A percentile compares a stretch with the other conserved stretches of the same genome.
These are phyloP conservation scores for Bolborhynchus lineola DNA, from an alignment of 2,113 vertebrate genomes.

Conservation along the genomic window DNA sequence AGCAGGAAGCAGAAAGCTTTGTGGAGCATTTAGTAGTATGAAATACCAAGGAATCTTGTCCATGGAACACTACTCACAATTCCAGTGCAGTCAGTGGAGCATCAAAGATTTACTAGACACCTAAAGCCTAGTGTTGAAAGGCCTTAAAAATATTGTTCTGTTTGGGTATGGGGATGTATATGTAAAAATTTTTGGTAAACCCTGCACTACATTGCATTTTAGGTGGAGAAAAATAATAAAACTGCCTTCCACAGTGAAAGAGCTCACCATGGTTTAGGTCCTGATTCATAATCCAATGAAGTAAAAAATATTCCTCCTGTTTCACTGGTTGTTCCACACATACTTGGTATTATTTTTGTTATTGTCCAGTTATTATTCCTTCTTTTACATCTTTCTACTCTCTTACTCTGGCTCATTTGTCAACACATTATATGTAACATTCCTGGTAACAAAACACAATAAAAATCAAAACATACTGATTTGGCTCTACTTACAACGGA, in stretches of 20 bases:
- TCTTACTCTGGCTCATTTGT: background rate
- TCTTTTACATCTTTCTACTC: background rate
- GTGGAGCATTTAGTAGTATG: background rate
- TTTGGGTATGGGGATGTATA: background rate
- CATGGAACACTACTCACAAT: background rate
- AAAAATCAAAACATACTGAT: background rate
- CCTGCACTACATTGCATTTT: background rate
- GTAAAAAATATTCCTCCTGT: background rate
- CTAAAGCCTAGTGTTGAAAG: background rate
- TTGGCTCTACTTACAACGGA: background rate
- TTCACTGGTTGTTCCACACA: background rate
- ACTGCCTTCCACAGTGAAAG: background rate
- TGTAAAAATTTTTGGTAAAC: background rate
- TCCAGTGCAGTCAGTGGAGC: background rate
- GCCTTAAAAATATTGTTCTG: background rate
- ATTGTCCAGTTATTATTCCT: background rate
- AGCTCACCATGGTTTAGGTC: background rate
- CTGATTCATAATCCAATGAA: background rate
- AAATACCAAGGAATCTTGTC: background rate
- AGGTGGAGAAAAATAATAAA: background rate
- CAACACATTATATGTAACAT: background rate
- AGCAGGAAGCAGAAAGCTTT: background rate
- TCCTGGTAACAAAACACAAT: background rate
- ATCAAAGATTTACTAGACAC: background rate
- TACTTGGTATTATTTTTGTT: background rate